These are phyloP conservation scores for Galerucella pusilla DNA, from an alignment of 2,888 invertebrate genomes.

Conservation along the genomic window DNA sequence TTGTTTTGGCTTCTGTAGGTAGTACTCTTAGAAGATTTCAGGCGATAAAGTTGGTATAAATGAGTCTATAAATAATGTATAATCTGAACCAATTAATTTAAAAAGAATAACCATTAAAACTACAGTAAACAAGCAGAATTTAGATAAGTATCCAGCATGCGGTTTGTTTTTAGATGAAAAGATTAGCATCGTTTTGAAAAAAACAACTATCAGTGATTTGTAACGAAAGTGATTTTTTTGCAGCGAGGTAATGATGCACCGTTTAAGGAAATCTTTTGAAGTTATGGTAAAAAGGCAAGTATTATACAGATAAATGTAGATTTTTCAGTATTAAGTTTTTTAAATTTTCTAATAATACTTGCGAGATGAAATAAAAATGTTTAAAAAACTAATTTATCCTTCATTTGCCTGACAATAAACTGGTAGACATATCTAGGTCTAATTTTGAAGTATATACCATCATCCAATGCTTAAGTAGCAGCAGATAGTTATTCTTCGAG, in stretches of 20 bases:
- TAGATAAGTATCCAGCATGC: constrained; percentile 40
- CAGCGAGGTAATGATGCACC: constrained; percentile 51
- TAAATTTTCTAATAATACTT: not conserved
- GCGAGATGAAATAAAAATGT: not conserved
- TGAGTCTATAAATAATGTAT: constrained; percentile 9
- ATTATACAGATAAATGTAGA: constrained; percentile 24
- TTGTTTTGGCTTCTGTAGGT: constrained; percentile 1
- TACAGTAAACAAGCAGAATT: constrained; percentile 12
- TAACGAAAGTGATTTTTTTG: constrained; percentile 46
- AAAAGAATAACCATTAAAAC: constrained; percentile 13
- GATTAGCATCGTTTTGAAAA: constrained; percentile 36
- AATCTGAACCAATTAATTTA: not conserved
- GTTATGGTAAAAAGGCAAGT: constrained; percentile 50
- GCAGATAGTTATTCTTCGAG: too few species aligned
- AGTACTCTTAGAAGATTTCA: constrained; percentile 3
- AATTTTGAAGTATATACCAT: too few species aligned
- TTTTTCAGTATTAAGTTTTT: constrained; percentile 1
- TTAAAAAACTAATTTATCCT: not conserved
- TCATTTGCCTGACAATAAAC: not conserved
- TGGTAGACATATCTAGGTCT: too few species aligned
- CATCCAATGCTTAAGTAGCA: too few species aligned
- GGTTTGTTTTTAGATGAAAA: constrained; percentile 44
- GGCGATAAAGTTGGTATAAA: not conserved
- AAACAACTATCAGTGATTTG: constrained; percentile 36
- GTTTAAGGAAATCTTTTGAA: constrained; percentile 50